A percentile compares a stretch with the other conserved stretches of the same genome.
Conservation (phyloP, 2,888 invertebrate genomes). For the Cataglyphis rosenhaueri region DNA sequence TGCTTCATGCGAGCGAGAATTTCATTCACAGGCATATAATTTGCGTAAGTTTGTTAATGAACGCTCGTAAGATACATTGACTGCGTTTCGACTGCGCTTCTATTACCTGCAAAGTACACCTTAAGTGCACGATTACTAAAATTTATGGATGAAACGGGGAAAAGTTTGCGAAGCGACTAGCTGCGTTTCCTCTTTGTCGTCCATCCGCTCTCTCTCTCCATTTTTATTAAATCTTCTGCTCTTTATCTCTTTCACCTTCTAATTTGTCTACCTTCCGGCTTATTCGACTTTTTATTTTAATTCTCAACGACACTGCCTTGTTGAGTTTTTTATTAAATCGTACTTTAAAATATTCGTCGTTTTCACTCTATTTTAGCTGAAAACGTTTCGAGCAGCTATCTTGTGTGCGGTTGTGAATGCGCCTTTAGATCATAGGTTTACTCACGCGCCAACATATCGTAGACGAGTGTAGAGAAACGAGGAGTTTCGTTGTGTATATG, state of each 20-base stretch:
- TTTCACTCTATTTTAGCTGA: slow-evolving; percentile 19
- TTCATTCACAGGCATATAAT: slow-evolving; percentile 44
- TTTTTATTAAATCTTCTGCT: not conserved
- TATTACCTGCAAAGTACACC: slow-evolving; percentile 18
- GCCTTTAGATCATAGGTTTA: slow-evolving; percentile 47
- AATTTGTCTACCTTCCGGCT: not conserved
- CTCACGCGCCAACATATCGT: slow-evolving; percentile 46
- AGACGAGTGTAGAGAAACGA: slow-evolving; percentile 44
- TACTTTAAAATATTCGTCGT: not conserved
- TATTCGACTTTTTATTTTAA: slow-evolving; percentile 8
- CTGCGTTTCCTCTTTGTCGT: not conserved
- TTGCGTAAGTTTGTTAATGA: slow-evolving; percentile 47
- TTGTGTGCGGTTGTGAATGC: slow-evolving; percentile 29
- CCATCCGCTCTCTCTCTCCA: not conserved
- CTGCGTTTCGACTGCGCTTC: slow-evolving; percentile 42
- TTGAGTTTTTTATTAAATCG: slow-evolving; percentile 23
- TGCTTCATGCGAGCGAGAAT: slow-evolving; percentile 28
- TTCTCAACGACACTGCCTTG: not conserved
- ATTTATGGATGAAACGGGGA: slow-evolving; percentile 37
- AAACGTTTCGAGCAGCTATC: not conserved
- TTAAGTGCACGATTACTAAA: slow-evolving; percentile 38
- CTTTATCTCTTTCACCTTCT: not conserved
- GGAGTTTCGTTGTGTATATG: slow-evolving; percentile 53
- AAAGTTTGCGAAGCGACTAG: slow-evolving; percentile 38
- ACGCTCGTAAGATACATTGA: slow-evolving; percentile 36